A percentile compares a stretch with the other conserved stretches of the same genome.
phyloP scores from a whole-genome alignment of 2,113 vertebrate genomes.

The Spea bombifrons region DNA sequence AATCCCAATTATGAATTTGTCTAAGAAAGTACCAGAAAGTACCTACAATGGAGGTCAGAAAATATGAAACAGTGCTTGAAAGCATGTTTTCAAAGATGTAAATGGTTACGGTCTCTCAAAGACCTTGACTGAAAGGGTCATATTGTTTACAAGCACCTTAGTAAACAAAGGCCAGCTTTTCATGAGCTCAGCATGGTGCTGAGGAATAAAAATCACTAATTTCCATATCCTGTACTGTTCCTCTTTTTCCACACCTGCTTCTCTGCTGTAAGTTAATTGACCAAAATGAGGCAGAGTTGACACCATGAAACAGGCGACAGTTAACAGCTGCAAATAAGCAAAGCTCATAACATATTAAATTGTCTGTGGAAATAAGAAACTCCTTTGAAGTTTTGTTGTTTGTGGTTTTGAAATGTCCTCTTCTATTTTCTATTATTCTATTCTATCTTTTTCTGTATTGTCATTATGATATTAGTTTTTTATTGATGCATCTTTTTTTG shows the following conservation, averaged over 20 bases:
- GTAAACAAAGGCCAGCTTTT: slow-evolving; percentile 56
- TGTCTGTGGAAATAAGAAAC: slow-evolving; percentile 47
- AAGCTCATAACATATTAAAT: slow-evolving; percentile 73
- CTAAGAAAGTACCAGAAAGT: no score
- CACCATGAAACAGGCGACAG: slow-evolving; percentile 60
- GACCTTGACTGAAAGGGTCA: slow-evolving; percentile 56
- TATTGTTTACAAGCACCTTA: slow-evolving; percentile 49
- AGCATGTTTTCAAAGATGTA: slow-evolving; percentile 57
- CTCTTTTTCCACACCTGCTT: slow-evolving; percentile 69
- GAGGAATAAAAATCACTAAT: slow-evolving; percentile 58
- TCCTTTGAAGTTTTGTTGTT: no score
- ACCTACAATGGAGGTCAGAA: no score
- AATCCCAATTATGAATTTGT: no score
- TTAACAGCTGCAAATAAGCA: slow-evolving; percentile 68
- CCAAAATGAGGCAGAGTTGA: slow-evolving; percentile 76
- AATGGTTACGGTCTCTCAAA: slow-evolving; percentile 58
- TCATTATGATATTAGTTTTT: no score
- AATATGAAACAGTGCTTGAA: slow-evolving; percentile 50
- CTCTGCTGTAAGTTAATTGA: slow-evolving; percentile 72
- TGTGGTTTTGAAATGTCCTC: no score
- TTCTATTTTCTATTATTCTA: no score
- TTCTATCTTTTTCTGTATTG: no score
- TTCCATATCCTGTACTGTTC: slow-evolving; percentile 55
- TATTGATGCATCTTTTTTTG: no score
- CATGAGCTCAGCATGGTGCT: slow-evolving; percentile 62